phyloP scores from a whole-genome alignment of 2,888 invertebrate genomes.

The Helleia helle region DNA sequence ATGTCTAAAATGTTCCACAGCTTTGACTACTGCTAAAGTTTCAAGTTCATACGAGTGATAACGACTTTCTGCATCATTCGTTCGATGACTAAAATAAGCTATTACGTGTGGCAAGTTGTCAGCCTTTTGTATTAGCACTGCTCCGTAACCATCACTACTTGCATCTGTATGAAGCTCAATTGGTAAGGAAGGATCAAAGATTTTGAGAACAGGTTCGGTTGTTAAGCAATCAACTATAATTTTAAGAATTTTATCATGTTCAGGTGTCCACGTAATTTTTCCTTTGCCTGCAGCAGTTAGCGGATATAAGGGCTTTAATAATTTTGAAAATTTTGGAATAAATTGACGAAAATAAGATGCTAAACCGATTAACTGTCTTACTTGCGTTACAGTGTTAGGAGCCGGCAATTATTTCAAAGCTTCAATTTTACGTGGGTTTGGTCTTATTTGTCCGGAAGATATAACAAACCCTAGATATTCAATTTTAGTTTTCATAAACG shows the following conservation, averaged over 20 bases:
- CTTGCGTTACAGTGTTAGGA: slow-evolving; percentile 17
- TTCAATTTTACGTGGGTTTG: slow-evolving; percentile 19
- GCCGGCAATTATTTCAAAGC: slow-evolving; percentile 15
- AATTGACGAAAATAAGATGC: slow-evolving; percentile 10
- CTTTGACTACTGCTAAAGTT: slow-evolving; percentile 18
- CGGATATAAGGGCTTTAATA: slow-evolving; percentile 10
- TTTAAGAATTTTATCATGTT: slow-evolving; percentile 5
- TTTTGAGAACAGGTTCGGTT: neutral
- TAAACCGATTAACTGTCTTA: slow-evolving; percentile 9
- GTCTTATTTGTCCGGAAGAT: slow-evolving; percentile 14
- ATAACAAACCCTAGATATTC: slow-evolving; percentile 18
- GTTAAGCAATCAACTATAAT: slow-evolving; percentile 1
- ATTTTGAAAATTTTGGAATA: slow-evolving; percentile 6
- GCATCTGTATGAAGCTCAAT: neutral
- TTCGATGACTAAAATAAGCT: neutral
- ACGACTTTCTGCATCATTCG: neutral
- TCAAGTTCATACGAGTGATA: slow-evolving; percentile 17
- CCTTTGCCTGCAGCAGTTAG: slow-evolving; percentile 12
- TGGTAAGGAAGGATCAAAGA: slow-evolving; percentile 5
- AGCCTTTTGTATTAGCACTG: neutral
- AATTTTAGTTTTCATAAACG: slow-evolving; percentile 19
- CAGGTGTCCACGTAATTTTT: slow-evolving; percentile 12
- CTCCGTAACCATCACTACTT: neutral
- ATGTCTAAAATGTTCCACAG: slow-evolving; percentile 21
- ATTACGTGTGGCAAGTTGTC: neutral